phyloP scores from a whole-genome alignment of 2,888 invertebrate genomes.

The Eilema griseolum region DNA sequence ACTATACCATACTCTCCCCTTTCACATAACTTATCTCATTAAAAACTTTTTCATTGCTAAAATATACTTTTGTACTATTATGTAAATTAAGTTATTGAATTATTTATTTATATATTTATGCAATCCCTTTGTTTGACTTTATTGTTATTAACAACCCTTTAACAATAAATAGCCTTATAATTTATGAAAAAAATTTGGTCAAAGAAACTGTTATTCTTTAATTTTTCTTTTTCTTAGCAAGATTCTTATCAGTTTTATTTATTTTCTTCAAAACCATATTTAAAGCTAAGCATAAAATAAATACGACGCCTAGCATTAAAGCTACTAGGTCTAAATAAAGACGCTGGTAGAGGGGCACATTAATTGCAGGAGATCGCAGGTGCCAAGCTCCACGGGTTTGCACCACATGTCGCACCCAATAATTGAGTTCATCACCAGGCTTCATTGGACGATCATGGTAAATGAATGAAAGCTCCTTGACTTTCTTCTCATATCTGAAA shows the following conservation, averaged over 20 bases:
- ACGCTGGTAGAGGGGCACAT: constrained; percentile 18
- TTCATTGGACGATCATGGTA: constrained; percentile 60
- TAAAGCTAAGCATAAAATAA: background rate
- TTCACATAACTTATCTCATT: background rate
- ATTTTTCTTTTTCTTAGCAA: constrained; percentile 10
- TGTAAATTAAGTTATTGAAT: no score
- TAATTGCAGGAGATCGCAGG: constrained; percentile 16
- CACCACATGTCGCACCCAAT: constrained; percentile 67
- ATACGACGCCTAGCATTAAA: background rate
- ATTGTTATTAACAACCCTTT: background rate
- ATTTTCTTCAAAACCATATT: background rate
- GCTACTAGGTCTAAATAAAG: constrained; percentile 17
- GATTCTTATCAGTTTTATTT: background rate
- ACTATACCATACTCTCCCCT: background rate
- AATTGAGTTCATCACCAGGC: constrained; percentile 58
- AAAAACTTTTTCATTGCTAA: background rate
- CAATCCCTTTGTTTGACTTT: no score
- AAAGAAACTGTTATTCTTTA: background rate
- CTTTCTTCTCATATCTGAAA: constrained; percentile 58
- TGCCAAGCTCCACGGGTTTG: constrained; percentile 41
- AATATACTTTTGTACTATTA: background rate
- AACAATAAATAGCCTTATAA: background rate
- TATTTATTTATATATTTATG: background rate
- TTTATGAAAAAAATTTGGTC: background rate
- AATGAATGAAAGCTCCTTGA: constrained; percentile 57